phyloP scores from a whole-genome alignment of 2,888 invertebrate species.

The Tetropium fuscum region DNA sequence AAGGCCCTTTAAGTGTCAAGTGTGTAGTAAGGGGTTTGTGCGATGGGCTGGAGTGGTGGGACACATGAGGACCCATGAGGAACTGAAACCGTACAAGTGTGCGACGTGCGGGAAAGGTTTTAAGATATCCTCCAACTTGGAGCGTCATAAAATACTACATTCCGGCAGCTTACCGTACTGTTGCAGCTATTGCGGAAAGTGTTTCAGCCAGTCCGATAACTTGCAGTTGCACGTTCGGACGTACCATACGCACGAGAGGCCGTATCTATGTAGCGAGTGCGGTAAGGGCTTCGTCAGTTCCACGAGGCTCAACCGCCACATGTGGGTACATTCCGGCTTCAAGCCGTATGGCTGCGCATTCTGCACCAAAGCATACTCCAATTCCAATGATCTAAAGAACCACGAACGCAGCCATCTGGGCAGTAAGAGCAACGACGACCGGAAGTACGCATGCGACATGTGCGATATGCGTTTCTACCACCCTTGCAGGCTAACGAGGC shows the following conservation, averaged over 20 bases:
- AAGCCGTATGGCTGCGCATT: slow-evolving; percentile 58
- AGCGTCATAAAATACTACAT: slow-evolving; percentile 61
- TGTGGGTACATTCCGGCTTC: slow-evolving; percentile 61
- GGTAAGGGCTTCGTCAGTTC: slow-evolving; percentile 62
- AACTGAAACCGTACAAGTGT: slow-evolving; percentile 59
- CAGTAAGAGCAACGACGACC: slow-evolving; percentile 48
- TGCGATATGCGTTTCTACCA: slow-evolving; percentile 60
- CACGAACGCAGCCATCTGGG: slow-evolving; percentile 55
- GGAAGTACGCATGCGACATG: slow-evolving; percentile 55
- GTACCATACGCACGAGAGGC: slow-evolving; percentile 61
- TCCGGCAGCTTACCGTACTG: slow-evolving; percentile 57
- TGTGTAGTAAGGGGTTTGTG: slow-evolving; percentile 61
- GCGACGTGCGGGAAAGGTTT: slow-evolving; percentile 60
- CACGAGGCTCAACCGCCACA: slow-evolving; percentile 60
- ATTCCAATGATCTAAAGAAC: slow-evolving; percentile 59
- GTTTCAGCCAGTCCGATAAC: slow-evolving; percentile 61
- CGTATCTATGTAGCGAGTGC: slow-evolving; percentile 61
- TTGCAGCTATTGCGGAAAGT: slow-evolving; percentile 61
- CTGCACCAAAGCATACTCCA: slow-evolving; percentile 59
- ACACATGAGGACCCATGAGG: slow-evolving; percentile 61
- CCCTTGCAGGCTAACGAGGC: slow-evolving; percentile 66
- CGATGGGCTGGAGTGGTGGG: slow-evolving; percentile 62
- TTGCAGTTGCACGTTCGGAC: slow-evolving; percentile 61
- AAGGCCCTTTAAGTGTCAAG: slow-evolving; percentile 61
- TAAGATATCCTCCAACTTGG: slow-evolving; percentile 61